These are phyloP conservation scores for Pterostichus niger DNA, from an alignment of 2,888 invertebrate species.

Conservation along the genomic window DNA sequence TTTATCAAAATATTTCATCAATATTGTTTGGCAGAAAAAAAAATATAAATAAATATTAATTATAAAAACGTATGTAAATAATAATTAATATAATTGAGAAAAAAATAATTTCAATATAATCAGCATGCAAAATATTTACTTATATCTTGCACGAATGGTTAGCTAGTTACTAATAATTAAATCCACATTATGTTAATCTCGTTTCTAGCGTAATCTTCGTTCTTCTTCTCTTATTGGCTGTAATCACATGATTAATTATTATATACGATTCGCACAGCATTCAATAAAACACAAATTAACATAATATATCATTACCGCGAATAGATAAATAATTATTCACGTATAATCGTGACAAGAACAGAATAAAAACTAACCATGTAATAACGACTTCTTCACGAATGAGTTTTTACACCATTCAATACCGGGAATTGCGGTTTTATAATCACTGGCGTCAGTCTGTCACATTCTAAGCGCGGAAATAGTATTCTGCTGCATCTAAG, in stretches of 20 bases:
- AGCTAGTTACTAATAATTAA: conserved; percentile 30
- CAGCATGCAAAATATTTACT: conserved; percentile 1
- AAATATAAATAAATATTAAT: background rate
- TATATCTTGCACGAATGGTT: conserved; percentile 5
- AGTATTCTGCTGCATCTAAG: conserved; percentile 50
- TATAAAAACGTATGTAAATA: background rate
- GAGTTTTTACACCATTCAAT: conserved; percentile 29
- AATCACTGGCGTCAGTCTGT: conserved; percentile 54
- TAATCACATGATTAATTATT: conserved; percentile 35
- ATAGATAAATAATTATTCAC: conserved; percentile 39
- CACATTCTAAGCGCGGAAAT: conserved; percentile 60
- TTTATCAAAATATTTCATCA: background rate
- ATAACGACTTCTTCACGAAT: conserved; percentile 6
- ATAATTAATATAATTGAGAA: conserved; percentile 14
- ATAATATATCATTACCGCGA: conserved; percentile 45
- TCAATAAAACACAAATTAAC: conserved; percentile 44
- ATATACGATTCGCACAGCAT: conserved; percentile 23
- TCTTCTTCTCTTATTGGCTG: conserved; percentile 33
- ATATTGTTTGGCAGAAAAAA: background rate
- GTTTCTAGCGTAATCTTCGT: conserved; percentile 2
- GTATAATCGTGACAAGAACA: conserved; percentile 35
- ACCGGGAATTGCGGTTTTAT: conserved; percentile 58
- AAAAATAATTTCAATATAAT: conserved; percentile 8
- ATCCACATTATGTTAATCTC: conserved; percentile 29
- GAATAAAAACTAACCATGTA: conserved; percentile 32